phyloP scores from a whole-genome alignment of 2,797 vertebrate genomes.

The Rallus crepitans region DNA sequence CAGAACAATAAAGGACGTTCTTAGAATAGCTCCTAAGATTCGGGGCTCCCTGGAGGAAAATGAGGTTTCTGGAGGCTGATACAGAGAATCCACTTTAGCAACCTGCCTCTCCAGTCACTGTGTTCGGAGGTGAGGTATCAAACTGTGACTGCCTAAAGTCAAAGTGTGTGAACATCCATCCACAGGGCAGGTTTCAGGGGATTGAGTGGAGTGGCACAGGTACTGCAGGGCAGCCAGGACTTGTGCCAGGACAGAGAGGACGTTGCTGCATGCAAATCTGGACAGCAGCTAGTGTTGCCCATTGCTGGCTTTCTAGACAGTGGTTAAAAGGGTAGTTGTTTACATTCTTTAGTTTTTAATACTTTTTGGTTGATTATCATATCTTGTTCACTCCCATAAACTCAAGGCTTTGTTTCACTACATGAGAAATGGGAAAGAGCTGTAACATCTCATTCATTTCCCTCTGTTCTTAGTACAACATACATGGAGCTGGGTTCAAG shows the following conservation, averaged over 20 bases:
- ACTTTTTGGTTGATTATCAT: background rate
- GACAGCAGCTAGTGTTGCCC: background rate
- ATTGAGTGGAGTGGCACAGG: background rate
- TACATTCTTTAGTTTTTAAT: background rate
- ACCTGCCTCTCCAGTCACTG: background rate
- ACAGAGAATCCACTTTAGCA: background rate
- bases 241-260: no score
- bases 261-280: background rate
- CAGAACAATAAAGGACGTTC: background rate
- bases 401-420: background rate
- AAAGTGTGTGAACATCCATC: background rate
- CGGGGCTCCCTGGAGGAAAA: background rate
- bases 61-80: background rate
- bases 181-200: background rate
- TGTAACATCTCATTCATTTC: background rate
- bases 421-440: background rate
- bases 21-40: background rate
- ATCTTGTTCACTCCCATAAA: background rate
- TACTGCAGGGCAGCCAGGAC: background rate
- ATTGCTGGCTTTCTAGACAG: background rate
- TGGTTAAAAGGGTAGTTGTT: background rate
- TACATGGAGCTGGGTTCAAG: background rate
- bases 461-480: background rate
- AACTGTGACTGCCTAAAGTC: background rate
- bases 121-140: background rate